Percentiles rank a stretch among this genome's conserved stretches.
phyloP scores from a whole-genome alignment of 2,888 invertebrate species.

The Campaea margaritaria region DNA sequence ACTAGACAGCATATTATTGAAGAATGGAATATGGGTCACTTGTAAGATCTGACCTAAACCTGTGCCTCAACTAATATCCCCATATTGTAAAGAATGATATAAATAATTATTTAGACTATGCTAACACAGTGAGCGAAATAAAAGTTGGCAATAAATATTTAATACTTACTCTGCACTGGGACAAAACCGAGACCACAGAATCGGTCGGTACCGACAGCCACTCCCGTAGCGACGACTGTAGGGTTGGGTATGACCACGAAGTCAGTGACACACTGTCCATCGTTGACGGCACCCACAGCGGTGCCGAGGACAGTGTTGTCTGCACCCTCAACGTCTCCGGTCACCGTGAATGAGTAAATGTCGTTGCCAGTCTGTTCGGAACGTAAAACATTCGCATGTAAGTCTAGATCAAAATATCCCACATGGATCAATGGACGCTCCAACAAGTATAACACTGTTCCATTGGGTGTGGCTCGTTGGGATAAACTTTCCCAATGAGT shows the following conservation, averaged over 20 bases:
- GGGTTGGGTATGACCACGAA: slow-evolving; percentile 91
- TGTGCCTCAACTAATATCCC: too few relatives aligned
- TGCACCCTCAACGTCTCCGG: slow-evolving; percentile 88
- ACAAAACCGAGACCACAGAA: slow-evolving; percentile 91
- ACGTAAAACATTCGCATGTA: neutral
- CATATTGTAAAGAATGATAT: too few relatives aligned
- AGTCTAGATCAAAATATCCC: too few relatives aligned
- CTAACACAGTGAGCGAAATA: too few relatives aligned
- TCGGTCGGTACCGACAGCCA: slow-evolving; percentile 84
- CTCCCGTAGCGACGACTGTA: slow-evolving; percentile 68
- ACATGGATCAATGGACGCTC: too few relatives aligned
- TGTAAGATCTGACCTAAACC: too few relatives aligned
- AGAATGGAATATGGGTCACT: too few relatives aligned
- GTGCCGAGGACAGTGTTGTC: slow-evolving; percentile 87
- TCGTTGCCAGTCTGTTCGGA: slow-evolving; percentile 66
- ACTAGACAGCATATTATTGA: too few relatives aligned
- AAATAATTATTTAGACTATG: neutral
- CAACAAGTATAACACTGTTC: too few relatives aligned
- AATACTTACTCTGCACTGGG: slow-evolving; percentile 86
- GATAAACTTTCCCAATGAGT: too few relatives aligned
- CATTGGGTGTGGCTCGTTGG: too few relatives aligned
- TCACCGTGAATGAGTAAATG: slow-evolving; percentile 88
- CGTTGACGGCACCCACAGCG: slow-evolving; percentile 81
- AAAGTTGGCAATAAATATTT: neutral
- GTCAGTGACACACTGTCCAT: slow-evolving; percentile 88